phyloP scores from a whole-genome alignment of 23 tunicate genomes.

The Clavelina lepadiformis region DNA sequence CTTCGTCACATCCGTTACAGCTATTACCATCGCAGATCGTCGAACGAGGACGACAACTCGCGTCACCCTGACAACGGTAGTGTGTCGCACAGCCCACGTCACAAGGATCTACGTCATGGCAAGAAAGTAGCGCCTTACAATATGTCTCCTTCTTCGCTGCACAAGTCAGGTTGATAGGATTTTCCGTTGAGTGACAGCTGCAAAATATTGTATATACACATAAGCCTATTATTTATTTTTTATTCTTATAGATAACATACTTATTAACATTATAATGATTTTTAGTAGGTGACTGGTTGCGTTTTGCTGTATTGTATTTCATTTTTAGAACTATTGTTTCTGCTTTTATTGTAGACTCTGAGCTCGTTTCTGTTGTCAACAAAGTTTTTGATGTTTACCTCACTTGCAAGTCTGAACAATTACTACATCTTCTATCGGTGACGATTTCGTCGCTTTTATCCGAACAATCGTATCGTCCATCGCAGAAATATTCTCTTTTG shows the following conservation, averaged over 20 bases:
- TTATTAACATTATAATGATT: too few species aligned
- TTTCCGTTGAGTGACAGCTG: too few species aligned
- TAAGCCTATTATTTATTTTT: too few species aligned
- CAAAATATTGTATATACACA: too few species aligned
- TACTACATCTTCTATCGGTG: background rate
- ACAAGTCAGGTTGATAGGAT: too few species aligned
- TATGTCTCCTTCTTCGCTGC: too few species aligned
- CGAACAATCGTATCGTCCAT: slow-evolving; percentile 40
- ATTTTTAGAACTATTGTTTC: too few species aligned
- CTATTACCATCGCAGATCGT: slow-evolving; percentile 64
- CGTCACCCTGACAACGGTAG: slow-evolving; percentile 23
- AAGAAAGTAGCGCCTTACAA: too few species aligned
- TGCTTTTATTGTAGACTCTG: too few species aligned
- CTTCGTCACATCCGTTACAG: slow-evolving; percentile 73
- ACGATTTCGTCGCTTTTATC: slow-evolving; percentile 50
- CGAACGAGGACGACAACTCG: slow-evolving; percentile 32
- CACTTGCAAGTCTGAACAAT: slow-evolving; percentile 2
- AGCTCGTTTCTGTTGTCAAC: too few species aligned
- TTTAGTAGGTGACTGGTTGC: background rate
- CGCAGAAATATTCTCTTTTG: slow-evolving; percentile 32
- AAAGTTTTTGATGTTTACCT: too few species aligned
- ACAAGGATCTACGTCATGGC: slow-evolving; percentile 65
- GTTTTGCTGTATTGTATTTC: background rate
- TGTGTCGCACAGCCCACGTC: slow-evolving; percentile 49
- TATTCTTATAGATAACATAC: too few species aligned